These are phyloP conservation scores for Lasiurus cinereus DNA, from an alignment of 2,113 vertebrate species.

Conservation along the genomic window DNA sequence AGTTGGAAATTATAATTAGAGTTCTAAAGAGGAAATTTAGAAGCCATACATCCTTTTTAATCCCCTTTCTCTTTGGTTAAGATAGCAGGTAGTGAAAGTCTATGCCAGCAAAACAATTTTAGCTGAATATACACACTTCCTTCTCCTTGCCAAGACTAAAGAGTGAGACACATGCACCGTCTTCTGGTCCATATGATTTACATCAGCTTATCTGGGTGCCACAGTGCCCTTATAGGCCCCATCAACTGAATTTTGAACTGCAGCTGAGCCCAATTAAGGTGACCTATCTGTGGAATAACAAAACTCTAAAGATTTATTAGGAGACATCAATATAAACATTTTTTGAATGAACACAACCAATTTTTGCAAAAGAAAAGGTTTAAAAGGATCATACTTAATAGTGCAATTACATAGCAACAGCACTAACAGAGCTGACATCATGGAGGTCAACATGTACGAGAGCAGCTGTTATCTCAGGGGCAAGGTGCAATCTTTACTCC, in stretches of 20 bases:
- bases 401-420: neutral
- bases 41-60: neutral
- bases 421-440: neutral
- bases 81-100: neutral
- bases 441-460: neutral
- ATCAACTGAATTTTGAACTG: neutral
- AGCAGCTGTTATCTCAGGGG: neutral
- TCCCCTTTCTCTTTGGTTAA: neutral
- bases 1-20: neutral
- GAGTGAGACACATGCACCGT: neutral
- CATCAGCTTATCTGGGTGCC: neutral
- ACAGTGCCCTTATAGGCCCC: neutral
- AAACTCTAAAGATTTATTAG: neutral
- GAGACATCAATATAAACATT: neutral
- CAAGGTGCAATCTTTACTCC: neutral
- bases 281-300: neutral
- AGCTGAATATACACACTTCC: neutral
- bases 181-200: constrained; percentile 36
- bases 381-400: neutral
- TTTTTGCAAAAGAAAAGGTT: constrained; percentile 2
- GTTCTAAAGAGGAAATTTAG: neutral
- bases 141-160: neutral
- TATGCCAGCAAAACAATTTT: neutral
- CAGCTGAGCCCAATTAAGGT: neutral
- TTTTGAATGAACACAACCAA: neutral